A percentile compares a stretch with the other conserved stretches of the same genome.
Evolutionary conservation across 2,888 invertebrate genomes (phyloP).

Genomic region (Caenorhabditis macrosperma): DNA sequence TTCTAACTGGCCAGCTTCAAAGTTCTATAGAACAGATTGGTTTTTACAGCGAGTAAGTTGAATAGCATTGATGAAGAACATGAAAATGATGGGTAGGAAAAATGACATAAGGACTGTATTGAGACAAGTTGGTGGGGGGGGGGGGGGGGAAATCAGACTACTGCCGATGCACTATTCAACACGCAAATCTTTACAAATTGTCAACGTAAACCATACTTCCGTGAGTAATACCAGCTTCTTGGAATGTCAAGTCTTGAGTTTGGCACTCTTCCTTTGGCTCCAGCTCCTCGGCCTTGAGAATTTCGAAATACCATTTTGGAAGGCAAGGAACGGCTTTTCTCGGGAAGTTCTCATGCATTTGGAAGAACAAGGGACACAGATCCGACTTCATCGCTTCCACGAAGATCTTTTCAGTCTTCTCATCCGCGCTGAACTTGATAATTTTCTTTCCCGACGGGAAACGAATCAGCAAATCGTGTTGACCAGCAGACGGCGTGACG

Average conservation of each 20-base stretch:
- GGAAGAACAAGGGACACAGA: constrained; percentile 44
- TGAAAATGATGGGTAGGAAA: too few relatives aligned
- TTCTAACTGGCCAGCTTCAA: too few relatives aligned
- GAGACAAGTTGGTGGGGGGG: too few relatives aligned
- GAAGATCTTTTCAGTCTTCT: constrained; percentile 43
- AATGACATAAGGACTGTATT: too few relatives aligned
- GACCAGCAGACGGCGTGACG: neutral
- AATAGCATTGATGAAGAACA: too few relatives aligned
- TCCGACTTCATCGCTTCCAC: constrained; percentile 39
- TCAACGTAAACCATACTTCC: constrained; percentile 50
- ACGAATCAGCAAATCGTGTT: constrained; percentile 41
- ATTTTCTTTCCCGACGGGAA: constrained; percentile 50
- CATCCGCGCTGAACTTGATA: constrained; percentile 39
- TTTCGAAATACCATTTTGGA: constrained; percentile 53
- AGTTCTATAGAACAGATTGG: too few relatives aligned
- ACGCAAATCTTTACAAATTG: constrained; percentile 25
- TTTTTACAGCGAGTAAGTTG: too few relatives aligned
- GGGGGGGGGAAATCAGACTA: too few relatives aligned
- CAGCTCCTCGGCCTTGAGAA: constrained; percentile 30
- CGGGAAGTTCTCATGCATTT: constrained; percentile 59
- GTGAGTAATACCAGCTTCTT: constrained; percentile 45
- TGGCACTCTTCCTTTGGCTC: constrained; percentile 53
- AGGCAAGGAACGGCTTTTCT: constrained; percentile 39
- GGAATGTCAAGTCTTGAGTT: constrained; percentile 25
- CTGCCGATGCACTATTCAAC: too few relatives aligned